phyloP scores from a whole-genome alignment of 1,140 invertebrate species.

The Charaxes varanes region DNA sequence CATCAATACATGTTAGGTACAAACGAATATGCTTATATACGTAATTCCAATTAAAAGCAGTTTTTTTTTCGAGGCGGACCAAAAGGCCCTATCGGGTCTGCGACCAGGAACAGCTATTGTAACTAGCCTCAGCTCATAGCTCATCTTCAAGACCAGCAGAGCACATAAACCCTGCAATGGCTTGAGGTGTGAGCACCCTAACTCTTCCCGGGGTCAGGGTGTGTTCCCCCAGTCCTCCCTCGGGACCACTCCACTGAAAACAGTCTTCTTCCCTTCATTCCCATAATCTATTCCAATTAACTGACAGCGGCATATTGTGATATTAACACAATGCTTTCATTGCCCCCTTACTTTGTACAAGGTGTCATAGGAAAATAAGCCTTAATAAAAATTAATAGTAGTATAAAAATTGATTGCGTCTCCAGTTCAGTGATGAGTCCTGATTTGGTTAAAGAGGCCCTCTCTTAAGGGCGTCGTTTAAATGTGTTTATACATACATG shows the following conservation, averaged over 20 bases:
- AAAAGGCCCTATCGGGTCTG: too few species aligned
- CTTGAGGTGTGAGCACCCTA: too few species aligned
- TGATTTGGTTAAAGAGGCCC: constrained; percentile 36
- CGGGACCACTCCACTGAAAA: constrained; percentile 44
- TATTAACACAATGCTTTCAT: constrained; percentile 68
- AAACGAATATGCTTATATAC: too few species aligned
- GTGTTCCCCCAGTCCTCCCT: too few species aligned
- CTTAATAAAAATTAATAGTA: constrained; percentile 3
- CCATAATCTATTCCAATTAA: constrained; percentile 74
- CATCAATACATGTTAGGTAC: too few species aligned
- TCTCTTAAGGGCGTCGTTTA: constrained; percentile 32
- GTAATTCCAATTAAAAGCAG: too few species aligned
- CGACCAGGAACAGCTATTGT: too few species aligned
- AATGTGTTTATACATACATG: constrained; percentile 28
- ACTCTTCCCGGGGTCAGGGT: too few species aligned
- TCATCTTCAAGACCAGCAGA: too few species aligned
- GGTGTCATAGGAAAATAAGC: constrained; percentile 10
- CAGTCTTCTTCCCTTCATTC: constrained; percentile 59
- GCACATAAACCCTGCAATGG: too few species aligned
- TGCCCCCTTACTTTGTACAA: constrained; percentile 29
- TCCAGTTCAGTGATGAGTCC: constrained; percentile 14
- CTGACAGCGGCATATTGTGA: constrained; percentile 72
- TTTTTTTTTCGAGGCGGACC: too few species aligned
- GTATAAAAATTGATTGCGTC: constrained; percentile 9
- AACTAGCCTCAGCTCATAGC: too few species aligned